These are phyloP conservation scores for Poliocrania exsul DNA, from an alignment of 2,797 vertebrate species.

Conservation along the genomic window DNA sequence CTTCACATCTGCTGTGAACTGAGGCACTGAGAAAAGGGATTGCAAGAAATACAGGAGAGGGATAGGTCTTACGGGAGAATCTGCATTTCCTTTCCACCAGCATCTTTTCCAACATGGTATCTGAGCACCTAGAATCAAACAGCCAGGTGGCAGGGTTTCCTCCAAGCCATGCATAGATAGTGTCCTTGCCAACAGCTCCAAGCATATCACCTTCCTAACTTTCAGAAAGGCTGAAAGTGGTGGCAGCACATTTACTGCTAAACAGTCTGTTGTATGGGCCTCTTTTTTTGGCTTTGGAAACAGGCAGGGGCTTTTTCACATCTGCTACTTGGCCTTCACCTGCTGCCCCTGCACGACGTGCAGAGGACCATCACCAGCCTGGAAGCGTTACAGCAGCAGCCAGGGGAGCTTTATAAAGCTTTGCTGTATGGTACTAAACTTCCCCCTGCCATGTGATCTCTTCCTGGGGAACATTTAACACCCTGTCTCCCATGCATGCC, in stretches of 20 bases:
- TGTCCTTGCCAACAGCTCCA: not conserved
- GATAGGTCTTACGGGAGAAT: not conserved
- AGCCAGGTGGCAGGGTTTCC: not conserved
- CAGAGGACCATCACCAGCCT: conserved; percentile 3
- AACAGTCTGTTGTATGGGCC: not conserved
- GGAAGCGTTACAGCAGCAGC: not conserved
- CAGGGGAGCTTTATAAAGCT: conserved; percentile 23
- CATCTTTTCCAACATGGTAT: not conserved
- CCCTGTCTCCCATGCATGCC: conserved; percentile 53
- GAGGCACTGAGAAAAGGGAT: not conserved
- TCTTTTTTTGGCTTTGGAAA: not conserved
- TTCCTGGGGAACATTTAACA: conserved; percentile 61
- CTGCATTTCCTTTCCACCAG: not conserved
- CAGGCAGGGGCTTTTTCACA: not conserved
- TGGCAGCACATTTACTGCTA: not conserved
- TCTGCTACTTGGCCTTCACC: conserved; percentile 19
- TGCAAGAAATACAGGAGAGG: not conserved
- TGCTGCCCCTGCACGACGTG: not conserved
- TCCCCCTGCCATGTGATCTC: conserved; percentile 52
- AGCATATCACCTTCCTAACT: not conserved
- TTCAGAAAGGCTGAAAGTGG: not conserved
- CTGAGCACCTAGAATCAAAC: not conserved
- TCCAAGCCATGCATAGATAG: not conserved
- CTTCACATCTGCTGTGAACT: not conserved
- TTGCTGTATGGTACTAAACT: conserved; percentile 15